Percentiles rank a stretch among this genome's conserved stretches.
phyloP scores from a whole-genome alignment of 53 echinoderm and acorn worm genomes.

The Zoroaster sp. region DNA sequence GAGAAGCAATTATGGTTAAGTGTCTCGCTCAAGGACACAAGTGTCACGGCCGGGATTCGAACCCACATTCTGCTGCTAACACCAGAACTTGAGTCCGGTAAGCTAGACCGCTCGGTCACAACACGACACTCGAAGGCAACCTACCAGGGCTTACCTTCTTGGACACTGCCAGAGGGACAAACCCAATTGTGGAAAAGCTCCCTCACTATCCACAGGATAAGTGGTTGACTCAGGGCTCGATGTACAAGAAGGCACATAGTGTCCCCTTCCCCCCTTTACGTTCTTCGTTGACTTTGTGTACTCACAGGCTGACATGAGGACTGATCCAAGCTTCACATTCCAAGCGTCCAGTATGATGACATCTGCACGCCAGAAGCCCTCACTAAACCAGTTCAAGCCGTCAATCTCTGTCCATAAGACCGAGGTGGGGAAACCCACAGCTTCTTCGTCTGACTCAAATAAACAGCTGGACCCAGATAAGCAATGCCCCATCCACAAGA shows the following conservation, averaged over 20 bases:
- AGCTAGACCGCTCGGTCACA: too few relatives aligned
- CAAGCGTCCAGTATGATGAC: neutral
- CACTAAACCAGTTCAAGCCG: neutral
- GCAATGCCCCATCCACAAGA: conserved; percentile 54
- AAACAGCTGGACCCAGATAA: neutral
- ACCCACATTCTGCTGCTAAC: too few relatives aligned
- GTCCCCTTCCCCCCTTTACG: conserved; percentile 49
- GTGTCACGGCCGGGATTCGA: too few relatives aligned
- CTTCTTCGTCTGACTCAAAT: neutral
- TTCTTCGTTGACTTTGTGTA: conserved; percentile 46
- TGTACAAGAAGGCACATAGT: conserved; percentile 28
- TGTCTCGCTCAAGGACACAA: too few relatives aligned
- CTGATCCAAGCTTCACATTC: conserved; percentile 39
- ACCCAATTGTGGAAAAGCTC: conserved; percentile 42
- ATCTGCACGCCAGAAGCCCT: neutral
- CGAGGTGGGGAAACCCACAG: neutral
- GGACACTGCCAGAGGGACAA: conserved; percentile 53
- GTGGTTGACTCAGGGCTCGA: conserved; percentile 48
- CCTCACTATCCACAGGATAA: conserved; percentile 54
- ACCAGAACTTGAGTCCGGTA: too few relatives aligned
- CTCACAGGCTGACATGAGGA: conserved; percentile 29
- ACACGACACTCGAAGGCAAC: too few relatives aligned
- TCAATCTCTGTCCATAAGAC: conserved; percentile 16
- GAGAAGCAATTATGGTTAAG: too few relatives aligned
- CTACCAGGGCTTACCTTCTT: conserved; percentile 50